Evolutionary conservation across 1,140 invertebrate species (phyloP), one percentile per base, ranked within the genome.

Genomic region (Papilio polyxenes): DNA sequence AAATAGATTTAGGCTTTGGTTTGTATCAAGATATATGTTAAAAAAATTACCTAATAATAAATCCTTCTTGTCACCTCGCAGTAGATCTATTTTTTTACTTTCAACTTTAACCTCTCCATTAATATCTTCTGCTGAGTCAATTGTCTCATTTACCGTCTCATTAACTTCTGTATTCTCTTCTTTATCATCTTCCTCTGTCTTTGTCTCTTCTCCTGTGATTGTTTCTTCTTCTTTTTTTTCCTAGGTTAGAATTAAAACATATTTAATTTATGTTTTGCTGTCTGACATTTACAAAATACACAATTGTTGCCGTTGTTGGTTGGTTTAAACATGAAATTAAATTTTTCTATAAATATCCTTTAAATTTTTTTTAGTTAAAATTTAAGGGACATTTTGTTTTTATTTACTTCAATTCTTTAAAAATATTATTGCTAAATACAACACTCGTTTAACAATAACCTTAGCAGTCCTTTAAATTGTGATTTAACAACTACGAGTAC

Each of bases 51-150:
- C 94, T n/a, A 94, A 87, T 74, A 95, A 88, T 15, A 95, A 83
- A 87, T 95, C 94, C 83, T 88, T 91, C 80, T 94, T 95, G 82
- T 94, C 92, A 15, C 94, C 94, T 0, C 83, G 84, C 62, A 93
- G 83, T 8, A 94, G 83, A 82, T 93, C 92, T 44, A 92, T 84
- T 82, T 89, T 93, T 81, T 89, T 89, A 51, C 84, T 82, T 82
- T 89, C 86, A 0, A 78, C 75, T 82, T 90, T 91, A 3, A 85
- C 82, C 78, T 89, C 87, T 31, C 83, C 83, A 76, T 86, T 77
- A 74, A 85, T 77, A 56, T 72, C 75, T 72, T 87, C 86, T 81
- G 82, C 83, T 40, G 62, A 31, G n/a, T 72, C 31, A 37, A 72
- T 40, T 13, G 75, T 85, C 8, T 76, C 75, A 17, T 90, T 85